Evolutionary conservation across 2,797 vertebrate species (phyloP), one percentile per base, ranked within the genome.

Genomic region (Hydrocynus forskahlii): DNA sequence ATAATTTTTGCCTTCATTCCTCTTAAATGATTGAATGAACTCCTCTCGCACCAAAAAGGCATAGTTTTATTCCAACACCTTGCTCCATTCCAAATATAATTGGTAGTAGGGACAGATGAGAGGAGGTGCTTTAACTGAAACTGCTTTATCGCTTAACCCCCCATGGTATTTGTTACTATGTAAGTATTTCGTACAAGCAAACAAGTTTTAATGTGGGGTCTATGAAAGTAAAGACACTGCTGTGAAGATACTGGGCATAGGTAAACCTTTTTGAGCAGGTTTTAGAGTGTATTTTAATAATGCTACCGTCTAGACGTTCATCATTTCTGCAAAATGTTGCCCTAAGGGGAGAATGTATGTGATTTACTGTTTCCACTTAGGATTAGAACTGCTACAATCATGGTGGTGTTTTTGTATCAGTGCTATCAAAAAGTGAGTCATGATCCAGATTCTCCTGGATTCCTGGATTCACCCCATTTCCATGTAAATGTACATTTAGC

Each of bases 1-100:
- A 35, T 71, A 50, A 35, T 4, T 71, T 54, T 72, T 17, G 9
- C 63, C 16, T 77, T 75, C 70, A 77, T 67, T 82, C 80, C 80
- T 77, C 35, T 19, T 43, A 25, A 78, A 67, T 9, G 60, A 45
- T 29, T 78, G 52, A 0, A 60, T 78, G 50, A 64, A 48, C 25
- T 60, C 64, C 25, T 9, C 62, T 73, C 29, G 17, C 17, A 60
- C 48, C 19, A 16, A 67, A 57, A 52, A 45, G 10, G 25, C 1
- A 35, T 29, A 13, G 19, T 45, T 68, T 40, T 43, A 69, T 74
- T 68, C 60, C 59, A 72, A 19, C 67, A 52, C 40, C 29, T 55
- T 40, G n/a, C 55, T 77, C 54, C 35, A 4, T 60, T 67, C 62
- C 45, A 12, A 62, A 66, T 38, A 45, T 57, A 72, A 57, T 17